These are phyloP conservation scores for Pachydiplax longipennis DNA, from an alignment of 2,888 invertebrate species.

Conservation along the genomic window DNA sequence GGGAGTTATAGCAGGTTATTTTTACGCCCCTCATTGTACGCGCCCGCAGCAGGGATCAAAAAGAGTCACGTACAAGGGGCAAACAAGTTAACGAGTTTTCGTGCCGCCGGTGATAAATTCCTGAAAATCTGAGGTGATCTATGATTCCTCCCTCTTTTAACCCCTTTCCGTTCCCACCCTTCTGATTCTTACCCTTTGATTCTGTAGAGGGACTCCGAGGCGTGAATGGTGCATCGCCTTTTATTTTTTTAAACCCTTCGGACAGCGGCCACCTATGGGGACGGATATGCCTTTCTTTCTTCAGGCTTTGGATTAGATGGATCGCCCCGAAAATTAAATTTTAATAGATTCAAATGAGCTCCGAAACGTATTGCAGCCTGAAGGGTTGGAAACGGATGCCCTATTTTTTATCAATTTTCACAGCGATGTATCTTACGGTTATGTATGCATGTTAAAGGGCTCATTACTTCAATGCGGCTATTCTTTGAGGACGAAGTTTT, in stretches of 20 bases:
- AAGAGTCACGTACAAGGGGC: conserved; percentile 6
- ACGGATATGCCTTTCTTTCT: neutral
- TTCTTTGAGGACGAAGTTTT: too few species aligned
- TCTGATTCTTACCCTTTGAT: too few species aligned
- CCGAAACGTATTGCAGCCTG: too few species aligned
- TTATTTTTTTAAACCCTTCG: neutral
- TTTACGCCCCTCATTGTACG: neutral
- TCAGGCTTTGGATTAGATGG: neutral
- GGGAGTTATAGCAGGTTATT: neutral
- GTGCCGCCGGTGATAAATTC: neutral
- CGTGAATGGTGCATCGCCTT: neutral
- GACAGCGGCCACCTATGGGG: neutral
- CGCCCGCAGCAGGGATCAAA: neutral
- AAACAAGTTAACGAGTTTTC: conserved; percentile 43
- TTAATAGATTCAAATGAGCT: too few species aligned
- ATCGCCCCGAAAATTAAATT: neutral
- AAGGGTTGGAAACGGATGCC: too few species aligned
- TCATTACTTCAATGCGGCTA: too few species aligned
- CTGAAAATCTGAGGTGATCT: conserved; percentile 7
- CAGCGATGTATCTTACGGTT: too few species aligned
- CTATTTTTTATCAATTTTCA: too few species aligned
- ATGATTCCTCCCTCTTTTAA: neutral
- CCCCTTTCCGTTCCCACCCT: neutral
- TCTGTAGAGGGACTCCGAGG: neutral
- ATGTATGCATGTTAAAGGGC: too few species aligned